phyloP scores from a whole-genome alignment of 1,140 invertebrate species.

The Anthonomus grandis region DNA sequence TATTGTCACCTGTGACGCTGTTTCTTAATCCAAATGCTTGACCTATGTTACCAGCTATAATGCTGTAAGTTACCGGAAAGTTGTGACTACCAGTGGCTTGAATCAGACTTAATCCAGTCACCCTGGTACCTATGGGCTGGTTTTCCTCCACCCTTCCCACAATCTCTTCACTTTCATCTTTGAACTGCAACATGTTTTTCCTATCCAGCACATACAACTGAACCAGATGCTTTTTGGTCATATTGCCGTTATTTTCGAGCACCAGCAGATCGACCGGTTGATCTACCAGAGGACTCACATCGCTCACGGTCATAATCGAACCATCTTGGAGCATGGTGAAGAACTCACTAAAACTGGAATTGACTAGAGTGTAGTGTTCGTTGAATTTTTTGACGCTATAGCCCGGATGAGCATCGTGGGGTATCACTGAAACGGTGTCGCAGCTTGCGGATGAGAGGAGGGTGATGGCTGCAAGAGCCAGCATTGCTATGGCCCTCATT shows the following conservation, averaged over 20 bases:
- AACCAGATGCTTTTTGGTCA: slow-evolving; percentile 73
- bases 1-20: slow-evolving; percentile 53
- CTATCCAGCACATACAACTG: slow-evolving; percentile 80
- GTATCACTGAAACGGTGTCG: slow-evolving; percentile 58
- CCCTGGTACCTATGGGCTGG: slow-evolving; percentile 61
- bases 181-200: slow-evolving; percentile 73
- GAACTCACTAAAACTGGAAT: slow-evolving; percentile 74
- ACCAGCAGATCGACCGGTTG: slow-evolving; percentile 75
- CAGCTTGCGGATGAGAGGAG: slow-evolving; percentile 18
- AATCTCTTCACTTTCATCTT: slow-evolving; percentile 61
- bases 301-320: slow-evolving; percentile 84
- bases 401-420: slow-evolving; percentile 80
- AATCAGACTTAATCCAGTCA: slow-evolving; percentile 65
- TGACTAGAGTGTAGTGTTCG: slow-evolving; percentile 64
- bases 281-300: slow-evolving; percentile 75
- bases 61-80: slow-evolving; percentile 70
- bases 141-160: slow-evolving; percentile 68
- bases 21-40: slow-evolving; percentile 68
- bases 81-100: slow-evolving; percentile 56
- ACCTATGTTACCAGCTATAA: slow-evolving; percentile 69
- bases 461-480: slow-evolving; percentile 25
- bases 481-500: slow-evolving; percentile 14
- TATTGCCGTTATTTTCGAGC: slow-evolving; percentile 73
- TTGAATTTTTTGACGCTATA: slow-evolving; percentile 76
- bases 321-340: slow-evolving; percentile 86